Evolutionary conservation across 2,113 vertebrate genomes (phyloP).

Genomic region (Corythoichthys haematopterus): DNA sequence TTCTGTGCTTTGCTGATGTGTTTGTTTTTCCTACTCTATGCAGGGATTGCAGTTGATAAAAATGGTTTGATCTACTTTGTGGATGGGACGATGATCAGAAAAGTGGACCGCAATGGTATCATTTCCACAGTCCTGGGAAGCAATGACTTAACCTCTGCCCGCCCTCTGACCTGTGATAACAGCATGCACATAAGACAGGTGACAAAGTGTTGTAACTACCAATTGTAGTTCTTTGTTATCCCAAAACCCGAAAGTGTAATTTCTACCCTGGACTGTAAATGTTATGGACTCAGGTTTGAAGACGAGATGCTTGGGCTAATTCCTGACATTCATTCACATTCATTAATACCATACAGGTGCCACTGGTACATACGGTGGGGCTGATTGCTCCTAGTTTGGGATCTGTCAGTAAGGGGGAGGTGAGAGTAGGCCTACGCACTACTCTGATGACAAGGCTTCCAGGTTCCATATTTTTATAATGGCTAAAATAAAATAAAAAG

Average conservation of each 20-base stretch:
- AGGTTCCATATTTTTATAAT: too few species aligned
- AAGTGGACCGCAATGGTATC: conserved; percentile 95
- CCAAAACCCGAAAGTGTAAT: neutral
- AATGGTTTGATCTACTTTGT: conserved; percentile 97
- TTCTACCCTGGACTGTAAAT: neutral
- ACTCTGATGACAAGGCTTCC: too few species aligned
- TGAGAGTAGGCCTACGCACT: too few species aligned
- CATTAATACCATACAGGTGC: too few species aligned
- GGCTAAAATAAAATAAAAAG: too few species aligned
- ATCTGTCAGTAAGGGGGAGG: too few species aligned
- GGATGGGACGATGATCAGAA: conserved; percentile 97
- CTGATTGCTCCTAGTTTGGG: too few species aligned
- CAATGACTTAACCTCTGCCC: conserved; percentile 92
- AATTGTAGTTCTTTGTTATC: neutral
- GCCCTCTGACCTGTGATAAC: conserved; percentile 94
- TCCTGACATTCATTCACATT: too few species aligned
- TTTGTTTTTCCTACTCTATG: neutral
- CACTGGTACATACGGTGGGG: too few species aligned
- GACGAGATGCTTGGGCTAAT: too few species aligned
- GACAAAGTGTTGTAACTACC: neutral
- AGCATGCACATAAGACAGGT: conserved; percentile 99
- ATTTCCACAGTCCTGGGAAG: conserved; percentile 96
- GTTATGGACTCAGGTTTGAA: neutral
- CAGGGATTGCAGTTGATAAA: conserved; percentile 93
- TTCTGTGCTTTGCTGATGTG: neutral